Evolutionary conservation across 2,888 invertebrate species (phyloP).

Genomic region (Hirtodrosophila cameraria): DNA sequence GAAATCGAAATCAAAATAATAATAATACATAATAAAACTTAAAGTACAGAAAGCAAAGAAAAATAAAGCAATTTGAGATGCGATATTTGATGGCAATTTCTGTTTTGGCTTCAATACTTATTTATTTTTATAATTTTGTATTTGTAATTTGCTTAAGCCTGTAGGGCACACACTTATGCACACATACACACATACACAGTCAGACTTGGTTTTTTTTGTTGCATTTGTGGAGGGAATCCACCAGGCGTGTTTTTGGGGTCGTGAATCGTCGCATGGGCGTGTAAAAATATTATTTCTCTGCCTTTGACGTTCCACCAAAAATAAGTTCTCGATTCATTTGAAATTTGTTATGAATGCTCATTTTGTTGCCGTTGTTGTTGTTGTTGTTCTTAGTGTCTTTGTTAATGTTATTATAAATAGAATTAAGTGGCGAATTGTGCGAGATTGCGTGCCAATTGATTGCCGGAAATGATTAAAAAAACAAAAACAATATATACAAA

Average conservation of each 20-base stretch:
- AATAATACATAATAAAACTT: neutral
- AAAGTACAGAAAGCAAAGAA: neutral
- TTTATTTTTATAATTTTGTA: constrained; percentile 25
- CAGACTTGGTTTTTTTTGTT: constrained; percentile 12
- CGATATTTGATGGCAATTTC: constrained; percentile 43
- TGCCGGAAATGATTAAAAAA: constrained; percentile 70
- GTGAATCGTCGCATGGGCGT: constrained; percentile 43
- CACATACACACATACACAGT: neutral
- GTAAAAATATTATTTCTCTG: constrained; percentile 62
- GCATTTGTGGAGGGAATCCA: constrained; percentile 52
- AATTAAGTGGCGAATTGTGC: constrained; percentile 76
- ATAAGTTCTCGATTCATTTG: constrained; percentile 72
- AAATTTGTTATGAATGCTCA: constrained; percentile 52
- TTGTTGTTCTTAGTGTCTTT: constrained; percentile 33
- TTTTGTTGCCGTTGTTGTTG: constrained; percentile 17
- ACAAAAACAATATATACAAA: neutral
- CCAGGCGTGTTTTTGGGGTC: constrained; percentile 24
- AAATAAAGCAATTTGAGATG: constrained; percentile 35
- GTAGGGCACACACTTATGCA: constrained; percentile 40
- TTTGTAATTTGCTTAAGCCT: constrained; percentile 28
- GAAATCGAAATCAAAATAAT: constrained; percentile 4
- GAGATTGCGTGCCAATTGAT: constrained; percentile 77
- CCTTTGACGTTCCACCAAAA: constrained; percentile 60
- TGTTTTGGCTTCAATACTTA: constrained; percentile 37
- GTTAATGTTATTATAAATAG: constrained; percentile 71